phyloP scores from a whole-genome alignment of 2,888 invertebrate genomes.

The Helicoverpa assulta region DNA sequence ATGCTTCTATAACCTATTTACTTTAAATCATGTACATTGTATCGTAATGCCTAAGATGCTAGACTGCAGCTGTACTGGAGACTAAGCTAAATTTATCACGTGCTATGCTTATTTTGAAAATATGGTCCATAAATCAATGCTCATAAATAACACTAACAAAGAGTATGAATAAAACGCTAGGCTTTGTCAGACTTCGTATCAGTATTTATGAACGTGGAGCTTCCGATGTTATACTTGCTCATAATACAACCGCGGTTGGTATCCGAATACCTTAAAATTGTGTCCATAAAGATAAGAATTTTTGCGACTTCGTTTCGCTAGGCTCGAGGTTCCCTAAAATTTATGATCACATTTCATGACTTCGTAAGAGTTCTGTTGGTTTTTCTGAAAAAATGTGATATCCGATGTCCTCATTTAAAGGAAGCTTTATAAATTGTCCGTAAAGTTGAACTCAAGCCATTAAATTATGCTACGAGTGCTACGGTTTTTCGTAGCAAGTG shows the following conservation, averaged over 20 bases:
- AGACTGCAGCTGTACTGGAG: slow-evolving; percentile 4
- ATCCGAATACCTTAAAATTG: slow-evolving; percentile 79
- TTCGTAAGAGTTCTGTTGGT: slow-evolving; percentile 74
- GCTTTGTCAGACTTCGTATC: slow-evolving; percentile 50
- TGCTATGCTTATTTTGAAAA: slow-evolving; percentile 3
- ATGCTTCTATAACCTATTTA: slow-evolving; percentile 50
- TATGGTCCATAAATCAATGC: slow-evolving; percentile 26
- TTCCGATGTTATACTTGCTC: slow-evolving; percentile 65
- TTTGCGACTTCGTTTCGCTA: slow-evolving; percentile 76
- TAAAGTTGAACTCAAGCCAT: slow-evolving; percentile 44
- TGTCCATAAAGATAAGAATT: slow-evolving; percentile 81
- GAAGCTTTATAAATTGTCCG: slow-evolving; percentile 63
- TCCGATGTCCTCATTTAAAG: slow-evolving; percentile 64
- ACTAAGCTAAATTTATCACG: not conserved
- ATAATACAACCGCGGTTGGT: slow-evolving; percentile 65
- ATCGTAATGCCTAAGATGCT: slow-evolving; percentile 13
- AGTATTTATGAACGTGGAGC: slow-evolving; percentile 58
- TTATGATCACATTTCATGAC: slow-evolving; percentile 79
- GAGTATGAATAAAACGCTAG: slow-evolving; percentile 44
- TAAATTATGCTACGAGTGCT: slow-evolving; percentile 46
- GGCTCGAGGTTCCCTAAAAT: slow-evolving; percentile 75
- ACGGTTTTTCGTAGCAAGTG: slow-evolving; percentile 50
- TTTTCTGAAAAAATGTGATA: slow-evolving; percentile 68
- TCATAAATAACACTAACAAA: slow-evolving; percentile 51
- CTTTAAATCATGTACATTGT: slow-evolving; percentile 35